Evolutionary conservation across 2,888 invertebrate genomes (phyloP), one percentile per base, ranked within the genome.

Genomic region (Pomacea canaliculata): DNA sequence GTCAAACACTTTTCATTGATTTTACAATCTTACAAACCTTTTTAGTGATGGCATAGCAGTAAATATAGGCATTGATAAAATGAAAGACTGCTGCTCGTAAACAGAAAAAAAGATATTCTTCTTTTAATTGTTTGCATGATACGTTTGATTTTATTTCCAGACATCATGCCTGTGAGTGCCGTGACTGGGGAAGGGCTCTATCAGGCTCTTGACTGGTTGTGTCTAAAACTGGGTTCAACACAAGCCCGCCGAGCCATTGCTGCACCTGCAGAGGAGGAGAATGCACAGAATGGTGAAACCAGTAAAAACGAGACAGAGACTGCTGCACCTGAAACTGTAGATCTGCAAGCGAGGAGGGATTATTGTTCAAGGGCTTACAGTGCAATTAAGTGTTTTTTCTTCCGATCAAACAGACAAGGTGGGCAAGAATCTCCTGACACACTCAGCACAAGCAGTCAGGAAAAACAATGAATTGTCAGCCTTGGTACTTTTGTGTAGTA

Each of bases 151-250:
- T 56, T 56, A 16, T 70, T 82, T 83, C 16, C 83, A 88, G 88
- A 84, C 76, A 83, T 88, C 18, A 78, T 87, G 37, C 85, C 87
- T 59, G 85, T 87, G 5, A 86, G 87, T 81, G 88, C 86, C 7
- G 78, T 86, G 16, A 83, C 77, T 19, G 87, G 87, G 0, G 85
- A 86, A 18, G 88, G 88, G 7, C 81, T 88, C 0, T 83, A 83
- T 18, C 83, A 85, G 48, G 83, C 87, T 13, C 81, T 88, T 71
- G 87, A 88, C 56, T 88, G 88, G 88, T 79, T 88, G 71, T 86
- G 86, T 1, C 78, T 79, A 27, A 83, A 86, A 51, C 83, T 88
- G 9, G 87, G 86, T 9, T 85, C 87, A 4, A 71, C 70, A 7
- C 82, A 83, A 71, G 82, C 83, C 19, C 69, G 72, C 56, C 62